Evolutionary conservation across 2,113 vertebrate genomes (phyloP).

Genomic region (Spea bombifrons): DNA sequence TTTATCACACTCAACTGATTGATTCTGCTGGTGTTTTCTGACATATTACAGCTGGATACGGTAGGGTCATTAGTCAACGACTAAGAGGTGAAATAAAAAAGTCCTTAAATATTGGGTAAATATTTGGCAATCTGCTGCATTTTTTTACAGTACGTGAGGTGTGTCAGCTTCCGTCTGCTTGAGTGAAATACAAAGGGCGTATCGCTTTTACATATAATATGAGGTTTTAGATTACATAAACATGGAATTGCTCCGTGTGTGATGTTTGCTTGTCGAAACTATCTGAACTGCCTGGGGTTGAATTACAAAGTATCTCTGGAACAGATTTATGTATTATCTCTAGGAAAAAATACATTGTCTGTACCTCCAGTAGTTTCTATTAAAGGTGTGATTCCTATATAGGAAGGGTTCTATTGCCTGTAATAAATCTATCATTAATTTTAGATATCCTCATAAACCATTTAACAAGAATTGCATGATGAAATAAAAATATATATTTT

Average conservation of each 20-base stretch:
- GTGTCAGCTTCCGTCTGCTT: slow-evolving; percentile 42
- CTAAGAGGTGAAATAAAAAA: neutral
- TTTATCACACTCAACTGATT: too few species aligned
- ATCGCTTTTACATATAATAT: slow-evolving; percentile 48
- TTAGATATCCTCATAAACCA: too few species aligned
- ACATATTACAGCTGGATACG: too few species aligned
- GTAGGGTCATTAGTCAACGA: too few species aligned
- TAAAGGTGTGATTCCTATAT: slow-evolving; percentile 4
- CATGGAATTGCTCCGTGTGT: slow-evolving; percentile 40
- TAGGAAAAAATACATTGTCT: slow-evolving; percentile 39
- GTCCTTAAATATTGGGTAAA: slow-evolving; percentile 24
- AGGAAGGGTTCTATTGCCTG: neutral
- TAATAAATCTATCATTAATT: too few species aligned
- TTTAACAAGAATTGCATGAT: too few species aligned
- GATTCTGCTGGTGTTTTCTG: too few species aligned
- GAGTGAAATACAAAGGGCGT: slow-evolving; percentile 46
- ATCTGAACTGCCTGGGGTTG: slow-evolving; percentile 44
- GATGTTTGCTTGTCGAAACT: slow-evolving; percentile 47
- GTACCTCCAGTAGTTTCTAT: slow-evolving; percentile 28
- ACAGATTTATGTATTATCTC: slow-evolving; percentile 34
- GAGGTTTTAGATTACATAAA: slow-evolving; percentile 48
- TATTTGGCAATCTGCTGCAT: slow-evolving; percentile 34
- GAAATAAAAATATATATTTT: too few species aligned
- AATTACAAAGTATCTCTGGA: slow-evolving; percentile 43
- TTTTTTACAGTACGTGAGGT: slow-evolving; percentile 41